Evolutionary conservation across 92 coral and sea anemone genomes (phyloP).

Genomic region (Montipora capitata): DNA sequence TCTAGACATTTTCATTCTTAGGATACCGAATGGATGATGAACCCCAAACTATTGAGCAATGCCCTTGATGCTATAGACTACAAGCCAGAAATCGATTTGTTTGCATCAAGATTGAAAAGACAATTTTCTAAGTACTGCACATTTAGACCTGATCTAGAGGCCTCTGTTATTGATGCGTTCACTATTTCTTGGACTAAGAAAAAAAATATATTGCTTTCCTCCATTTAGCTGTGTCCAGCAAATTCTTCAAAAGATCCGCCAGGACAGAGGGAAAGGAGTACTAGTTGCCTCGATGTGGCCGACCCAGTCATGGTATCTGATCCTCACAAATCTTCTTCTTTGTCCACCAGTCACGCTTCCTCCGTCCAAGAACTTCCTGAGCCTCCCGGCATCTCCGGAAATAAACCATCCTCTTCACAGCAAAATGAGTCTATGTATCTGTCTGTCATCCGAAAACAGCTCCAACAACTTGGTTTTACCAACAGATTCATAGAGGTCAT

Average conservation of each 20-base stretch:
- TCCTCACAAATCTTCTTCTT: conserved; percentile 33
- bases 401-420: no score
- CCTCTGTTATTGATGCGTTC: conserved; percentile 61
- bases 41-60: no score
- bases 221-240: conserved; percentile 70
- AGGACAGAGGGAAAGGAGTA: conserved; percentile 52
- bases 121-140: no score
- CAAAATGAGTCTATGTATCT: no score
- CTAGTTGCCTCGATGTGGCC: conserved; percentile 67
- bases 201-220: conserved; percentile 70
- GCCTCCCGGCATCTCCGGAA: conserved; percentile 65
- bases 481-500: no score
- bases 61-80: no score
- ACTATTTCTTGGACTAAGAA: conserved; percentile 68
- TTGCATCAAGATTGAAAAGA: no score
- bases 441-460: no score
- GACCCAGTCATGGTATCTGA: conserved; percentile 69
- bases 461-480: no score
- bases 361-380: conserved; percentile 56
- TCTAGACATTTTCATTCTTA: no score
- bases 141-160: conserved; percentile 71
- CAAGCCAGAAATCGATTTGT: no score
- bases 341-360: conserved; percentile 44
- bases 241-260: conserved; percentile 55
- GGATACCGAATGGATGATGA: no score